Base-by-base conservation (phyloP, 2,888 invertebrate species). In the Odontothrips loti region DNA sequence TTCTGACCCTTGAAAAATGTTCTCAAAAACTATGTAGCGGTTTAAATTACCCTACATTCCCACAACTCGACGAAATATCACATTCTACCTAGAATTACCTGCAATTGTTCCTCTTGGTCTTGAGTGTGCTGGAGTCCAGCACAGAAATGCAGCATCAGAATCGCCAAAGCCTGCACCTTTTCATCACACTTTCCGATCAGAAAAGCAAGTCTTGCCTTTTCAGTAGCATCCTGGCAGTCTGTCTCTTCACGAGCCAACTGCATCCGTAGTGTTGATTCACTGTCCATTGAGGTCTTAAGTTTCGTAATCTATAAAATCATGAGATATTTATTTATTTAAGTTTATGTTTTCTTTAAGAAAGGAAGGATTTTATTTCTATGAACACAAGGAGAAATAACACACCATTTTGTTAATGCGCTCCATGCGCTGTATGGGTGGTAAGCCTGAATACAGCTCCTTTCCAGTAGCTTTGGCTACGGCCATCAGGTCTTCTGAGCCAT, bases 71-170 rank as follows among this genome's bases (percentile, higher is more conserved):
- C 34, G 3, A 43, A 43, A 43, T 43, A 6, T 43, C 34, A 43
- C 34, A 43, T n/a, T n/a, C n/a, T n/a, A n/a, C 34, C 34, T 6
- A 75, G 23, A 75, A 27, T 75, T 75, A 75, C 68, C 68, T 75
- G 68, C 27, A 75, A 27, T 27, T 75, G 68, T 27, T 75, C 68
- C 12, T 75, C 68, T 27, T 75, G 68, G 27, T 87, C 92, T 87
- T 93, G 91, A 86, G 93, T 93, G 84, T 94, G 92, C 86, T 98
- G 97, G 82, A 98, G 91, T 4, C 96, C 98, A 6, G 97, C 95
- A 88, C 97, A 98, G 88, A 96, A 95, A 88, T 98, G 97, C 84
- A 98, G 89, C 94, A 98, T 95, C 83, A 98, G 91, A 81, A 98
- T 94, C 80, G 97, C 96, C 83, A 98, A 89, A 0, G 96, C 96